Conservation (phyloP, 2,113 vertebrate genomes). For the Pipa parva region DNA sequence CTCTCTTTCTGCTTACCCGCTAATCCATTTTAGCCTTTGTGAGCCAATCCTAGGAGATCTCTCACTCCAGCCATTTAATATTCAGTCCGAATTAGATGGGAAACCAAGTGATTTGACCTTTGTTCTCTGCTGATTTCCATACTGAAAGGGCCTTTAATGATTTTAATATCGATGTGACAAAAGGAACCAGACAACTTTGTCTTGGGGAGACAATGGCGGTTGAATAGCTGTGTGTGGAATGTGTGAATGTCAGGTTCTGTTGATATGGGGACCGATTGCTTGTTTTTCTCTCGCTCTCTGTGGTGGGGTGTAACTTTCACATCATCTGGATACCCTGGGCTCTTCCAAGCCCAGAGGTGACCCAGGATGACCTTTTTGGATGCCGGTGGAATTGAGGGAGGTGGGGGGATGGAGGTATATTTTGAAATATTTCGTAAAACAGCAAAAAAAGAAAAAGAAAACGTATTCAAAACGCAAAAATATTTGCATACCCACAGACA, state of each 20-base stretch:
- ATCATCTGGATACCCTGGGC: slow-evolving; percentile 55
- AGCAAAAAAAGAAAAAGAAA: too few relatives aligned
- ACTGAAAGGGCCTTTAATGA: slow-evolving; percentile 21
- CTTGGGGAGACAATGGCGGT: slow-evolving; percentile 12
- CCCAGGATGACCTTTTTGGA: slow-evolving; percentile 54
- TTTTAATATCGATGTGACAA: slow-evolving; percentile 29
- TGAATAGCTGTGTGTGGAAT: slow-evolving; percentile 21
- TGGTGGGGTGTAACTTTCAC: slow-evolving; percentile 55
- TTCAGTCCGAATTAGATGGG: slow-evolving; percentile 7
- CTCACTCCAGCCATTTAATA: slow-evolving; percentile 11
- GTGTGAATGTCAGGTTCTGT: slow-evolving; percentile 16
- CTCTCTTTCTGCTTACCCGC: too few relatives aligned
- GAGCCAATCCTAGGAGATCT: background rate
- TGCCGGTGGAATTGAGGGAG: background rate
- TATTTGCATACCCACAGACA: too few relatives aligned
- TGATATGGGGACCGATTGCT: slow-evolving; percentile 22
- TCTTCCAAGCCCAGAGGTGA: slow-evolving; percentile 49
- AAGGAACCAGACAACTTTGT: slow-evolving; percentile 19
- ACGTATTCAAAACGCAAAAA: too few relatives aligned
- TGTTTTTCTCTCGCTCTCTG: slow-evolving; percentile 35
- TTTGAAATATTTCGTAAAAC: too few relatives aligned
- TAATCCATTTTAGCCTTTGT: slow-evolving; percentile 9
- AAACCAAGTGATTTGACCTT: slow-evolving; percentile 24
- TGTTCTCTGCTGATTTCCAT: slow-evolving; percentile 8
- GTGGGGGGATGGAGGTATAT: slow-evolving; percentile 49